phyloP scores from a whole-genome alignment of 2,888 invertebrate species.

The Lasioglossum marginatum region DNA sequence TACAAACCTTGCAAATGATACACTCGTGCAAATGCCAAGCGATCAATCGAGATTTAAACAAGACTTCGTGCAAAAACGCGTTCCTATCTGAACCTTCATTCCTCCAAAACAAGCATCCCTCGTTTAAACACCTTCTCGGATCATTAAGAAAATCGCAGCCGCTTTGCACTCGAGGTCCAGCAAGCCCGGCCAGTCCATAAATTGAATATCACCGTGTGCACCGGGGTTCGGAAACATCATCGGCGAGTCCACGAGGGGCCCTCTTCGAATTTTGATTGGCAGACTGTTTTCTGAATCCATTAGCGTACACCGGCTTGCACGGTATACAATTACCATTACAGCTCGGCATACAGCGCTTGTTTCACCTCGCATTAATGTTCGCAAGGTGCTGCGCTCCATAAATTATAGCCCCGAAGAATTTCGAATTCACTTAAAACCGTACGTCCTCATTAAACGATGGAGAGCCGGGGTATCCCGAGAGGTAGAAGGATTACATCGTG shows the following conservation, averaged over 20 bases:
- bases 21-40: neutral
- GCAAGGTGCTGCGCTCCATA: slow-evolving; percentile 13
- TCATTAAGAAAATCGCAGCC: slow-evolving; percentile 6
- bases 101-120: slow-evolving; percentile 6
- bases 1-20: neutral
- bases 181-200: neutral
- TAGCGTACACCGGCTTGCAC: slow-evolving; percentile 2
- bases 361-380: slow-evolving; percentile 13
- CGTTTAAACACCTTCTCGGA: slow-evolving; percentile 6
- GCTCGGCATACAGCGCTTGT: slow-evolving; percentile 3
- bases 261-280: slow-evolving; percentile 7
- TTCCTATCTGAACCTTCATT: neutral
- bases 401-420: slow-evolving; percentile 15
- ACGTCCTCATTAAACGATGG: slow-evolving; percentile 13
- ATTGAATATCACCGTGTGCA: slow-evolving; percentile 6
- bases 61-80: neutral
- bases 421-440: slow-evolving; percentile 13
- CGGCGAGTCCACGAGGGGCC: neutral
- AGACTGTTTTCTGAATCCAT: slow-evolving; percentile 14
- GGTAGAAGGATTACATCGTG: slow-evolving; percentile 2
- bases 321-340: slow-evolving; percentile 14
- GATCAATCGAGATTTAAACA: neutral
- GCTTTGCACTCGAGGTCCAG: neutral
- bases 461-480: neutral
- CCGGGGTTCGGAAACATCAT: slow-evolving; percentile 7